phyloP scores from a whole-genome alignment of 2,113 vertebrate species.

The Corythaixoides concolor region DNA sequence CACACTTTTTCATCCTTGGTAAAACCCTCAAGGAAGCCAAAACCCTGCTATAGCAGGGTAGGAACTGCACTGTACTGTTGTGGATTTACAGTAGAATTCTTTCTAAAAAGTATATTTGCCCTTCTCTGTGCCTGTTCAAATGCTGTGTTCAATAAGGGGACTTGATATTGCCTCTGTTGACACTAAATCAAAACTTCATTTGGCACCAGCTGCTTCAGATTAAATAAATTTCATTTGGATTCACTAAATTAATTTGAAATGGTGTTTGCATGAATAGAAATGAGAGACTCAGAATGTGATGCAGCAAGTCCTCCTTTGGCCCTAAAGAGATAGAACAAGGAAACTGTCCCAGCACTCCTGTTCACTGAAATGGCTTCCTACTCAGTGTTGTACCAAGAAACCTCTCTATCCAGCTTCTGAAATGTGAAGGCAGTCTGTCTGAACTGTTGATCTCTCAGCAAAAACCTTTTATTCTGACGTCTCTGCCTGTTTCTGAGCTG shows the following conservation, averaged over 20 bases:
- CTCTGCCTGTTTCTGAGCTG: not conserved
- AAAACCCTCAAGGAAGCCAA: not conserved
- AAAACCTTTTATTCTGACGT: not conserved
- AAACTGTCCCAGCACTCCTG: not conserved
- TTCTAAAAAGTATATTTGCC: not conserved
- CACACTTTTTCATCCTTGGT: not conserved
- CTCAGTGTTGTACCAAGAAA: not conserved
- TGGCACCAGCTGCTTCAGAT: not conserved
- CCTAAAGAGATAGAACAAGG: not conserved
- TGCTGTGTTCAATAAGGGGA: not conserved
- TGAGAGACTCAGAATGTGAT: not conserved
- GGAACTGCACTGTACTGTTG: not conserved
- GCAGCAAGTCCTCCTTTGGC: not conserved
- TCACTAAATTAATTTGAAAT: not conserved
- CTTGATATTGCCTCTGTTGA: not conserved
- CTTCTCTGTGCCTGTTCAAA: not conserved
- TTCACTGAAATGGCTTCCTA: not conserved
- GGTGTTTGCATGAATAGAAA: not conserved
- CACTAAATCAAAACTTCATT: not conserved
- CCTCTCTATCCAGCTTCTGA: not conserved
- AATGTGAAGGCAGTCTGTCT: accelerated
- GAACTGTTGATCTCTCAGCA: not conserved
- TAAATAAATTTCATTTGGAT: not conserved
- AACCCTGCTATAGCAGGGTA: not conserved
- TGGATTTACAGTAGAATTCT: not conserved